phyloP scores from a whole-genome alignment of 1,140 invertebrate species.

The Drosophila tropicalis region DNA sequence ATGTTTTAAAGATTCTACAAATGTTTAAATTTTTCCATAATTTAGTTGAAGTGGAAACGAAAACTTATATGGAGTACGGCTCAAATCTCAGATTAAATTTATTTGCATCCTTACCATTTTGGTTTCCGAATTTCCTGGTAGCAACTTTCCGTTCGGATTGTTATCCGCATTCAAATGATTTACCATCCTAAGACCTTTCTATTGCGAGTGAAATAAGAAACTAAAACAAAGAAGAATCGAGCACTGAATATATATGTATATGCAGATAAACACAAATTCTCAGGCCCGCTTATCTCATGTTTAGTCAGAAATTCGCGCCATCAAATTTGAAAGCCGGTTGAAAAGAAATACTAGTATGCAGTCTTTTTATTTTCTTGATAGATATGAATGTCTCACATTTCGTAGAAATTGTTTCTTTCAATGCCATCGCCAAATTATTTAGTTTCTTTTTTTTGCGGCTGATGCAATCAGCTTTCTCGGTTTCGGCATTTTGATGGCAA shows the following conservation, averaged over 20 bases:
- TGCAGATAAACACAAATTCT: conserved; percentile 9
- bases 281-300: conserved; percentile 15
- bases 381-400: conserved; percentile 18
- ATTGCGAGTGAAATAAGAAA: too few species aligned
- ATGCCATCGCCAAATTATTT: conserved; percentile 87
- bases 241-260: too few species aligned
- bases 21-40: too few species aligned
- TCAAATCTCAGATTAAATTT: too few species aligned
- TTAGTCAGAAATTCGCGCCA: too few species aligned
- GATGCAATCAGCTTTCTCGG: conserved; percentile 43
- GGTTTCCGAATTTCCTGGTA: conserved; percentile 26
- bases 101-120: conserved; percentile 20
- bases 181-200: conserved; percentile 24
- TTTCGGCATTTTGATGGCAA: conserved; percentile 39
- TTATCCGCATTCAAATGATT: conserved; percentile 49
- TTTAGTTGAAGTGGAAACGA: too few species aligned
- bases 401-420: conserved; percentile 47
- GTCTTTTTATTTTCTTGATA: too few species aligned
- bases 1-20: too few species aligned
- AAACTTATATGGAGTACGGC: too few species aligned
- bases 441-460: conserved; percentile 22
- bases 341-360: too few species aligned
- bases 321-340: too few species aligned
- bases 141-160: not conserved
- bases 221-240: too few species aligned